Conservation (phyloP, 2,113 vertebrate genomes). For the Nannobrachium achirus region DNA sequence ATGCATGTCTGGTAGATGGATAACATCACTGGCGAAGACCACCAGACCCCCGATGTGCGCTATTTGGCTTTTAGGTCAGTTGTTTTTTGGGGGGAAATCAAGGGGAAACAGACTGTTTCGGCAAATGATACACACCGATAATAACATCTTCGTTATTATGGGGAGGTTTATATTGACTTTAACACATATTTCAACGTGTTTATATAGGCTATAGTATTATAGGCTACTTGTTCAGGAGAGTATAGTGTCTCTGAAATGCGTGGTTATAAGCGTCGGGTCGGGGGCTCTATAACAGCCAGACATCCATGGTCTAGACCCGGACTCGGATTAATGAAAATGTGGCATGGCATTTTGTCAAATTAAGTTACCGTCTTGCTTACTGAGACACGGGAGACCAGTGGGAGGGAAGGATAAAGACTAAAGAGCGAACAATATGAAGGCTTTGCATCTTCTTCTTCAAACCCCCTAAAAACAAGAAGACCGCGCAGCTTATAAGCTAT, state of each 20-base stretch:
- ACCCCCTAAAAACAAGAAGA: slow-evolving; percentile 38
- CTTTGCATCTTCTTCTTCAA: slow-evolving; percentile 6
- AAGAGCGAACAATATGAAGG: slow-evolving; percentile 11
- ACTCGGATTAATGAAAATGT: slow-evolving; percentile 63
- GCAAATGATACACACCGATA: neutral
- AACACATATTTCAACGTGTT: slow-evolving; percentile 24
- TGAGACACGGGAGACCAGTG: slow-evolving; percentile 30
- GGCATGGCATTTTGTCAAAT: slow-evolving; percentile 51
- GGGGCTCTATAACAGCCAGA: slow-evolving; percentile 49
- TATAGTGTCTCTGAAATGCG: neutral
- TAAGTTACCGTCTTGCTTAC: slow-evolving; percentile 47
- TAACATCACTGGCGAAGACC: too few species aligned
- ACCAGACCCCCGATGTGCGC: too few species aligned
- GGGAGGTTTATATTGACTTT: neutral
- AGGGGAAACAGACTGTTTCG: slow-evolving; percentile 45
- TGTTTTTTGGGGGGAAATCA: slow-evolving; percentile 42
- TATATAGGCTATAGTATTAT: neutral
- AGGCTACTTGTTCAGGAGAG: neutral
- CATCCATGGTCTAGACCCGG: slow-evolving; percentile 53
- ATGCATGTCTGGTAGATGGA: too few species aligned
- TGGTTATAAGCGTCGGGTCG: neutral
- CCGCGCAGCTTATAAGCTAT: too few species aligned
- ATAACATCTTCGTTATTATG: neutral
- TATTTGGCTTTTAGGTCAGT: slow-evolving; percentile 73
- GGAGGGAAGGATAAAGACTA: too few species aligned